These are phyloP conservation scores for Lacerta agilis DNA, from an alignment of 2,797 vertebrate genomes.

Conservation along the genomic window DNA sequence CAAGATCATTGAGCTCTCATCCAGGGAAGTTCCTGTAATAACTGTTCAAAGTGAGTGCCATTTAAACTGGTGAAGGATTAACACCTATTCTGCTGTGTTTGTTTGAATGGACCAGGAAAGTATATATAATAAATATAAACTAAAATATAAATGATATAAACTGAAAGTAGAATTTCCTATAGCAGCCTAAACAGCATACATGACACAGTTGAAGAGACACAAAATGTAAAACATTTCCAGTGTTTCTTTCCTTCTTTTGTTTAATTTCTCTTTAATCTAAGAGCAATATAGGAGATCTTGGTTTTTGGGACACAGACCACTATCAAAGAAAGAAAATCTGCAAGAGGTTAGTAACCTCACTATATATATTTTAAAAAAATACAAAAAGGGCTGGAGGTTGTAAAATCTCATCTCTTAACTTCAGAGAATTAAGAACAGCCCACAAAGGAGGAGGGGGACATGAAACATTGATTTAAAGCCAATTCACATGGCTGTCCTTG, in stretches of 20 bases:
- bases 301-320: neutral
- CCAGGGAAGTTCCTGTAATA: conserved; percentile 56
- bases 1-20: conserved; percentile 60
- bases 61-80: neutral
- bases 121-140: no score
- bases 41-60: neutral
- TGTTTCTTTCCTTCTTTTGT: neutral
- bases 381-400: conserved; percentile 50
- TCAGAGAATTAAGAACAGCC: conserved; percentile 68
- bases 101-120: neutral
- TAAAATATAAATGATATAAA: conserved; percentile 2
- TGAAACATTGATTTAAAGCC: conserved; percentile 75
- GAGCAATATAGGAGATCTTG: neutral
- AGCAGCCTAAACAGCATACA: neutral
- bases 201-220: conserved; percentile 2
- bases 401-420: conserved; percentile 69
- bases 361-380: conserved; percentile 38
- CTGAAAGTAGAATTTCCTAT: neutral
- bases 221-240: neutral
- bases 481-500: conserved; percentile 78
- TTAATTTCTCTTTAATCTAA: neutral
- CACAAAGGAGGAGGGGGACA: conserved; percentile 29
- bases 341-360: neutral
- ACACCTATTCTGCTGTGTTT: neutral
- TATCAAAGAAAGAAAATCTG: conserved; percentile 38